These are phyloP conservation scores for Drosophila varians DNA, from an alignment of 1,140 invertebrate genomes.

Conservation along the genomic window DNA sequence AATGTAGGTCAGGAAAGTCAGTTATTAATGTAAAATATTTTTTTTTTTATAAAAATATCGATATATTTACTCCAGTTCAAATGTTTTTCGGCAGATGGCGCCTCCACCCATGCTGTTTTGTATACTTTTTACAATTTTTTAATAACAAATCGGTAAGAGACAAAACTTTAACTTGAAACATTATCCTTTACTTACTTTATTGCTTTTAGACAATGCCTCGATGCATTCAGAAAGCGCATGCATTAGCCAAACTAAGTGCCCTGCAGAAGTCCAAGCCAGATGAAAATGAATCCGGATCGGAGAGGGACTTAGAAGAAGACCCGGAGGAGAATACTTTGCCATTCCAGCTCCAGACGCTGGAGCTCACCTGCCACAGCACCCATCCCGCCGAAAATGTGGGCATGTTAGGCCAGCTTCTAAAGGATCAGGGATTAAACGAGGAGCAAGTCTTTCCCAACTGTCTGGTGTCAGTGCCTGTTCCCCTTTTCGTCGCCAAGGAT, in stretches of 20 bases:
- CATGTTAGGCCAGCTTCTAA: constrained; percentile 2
- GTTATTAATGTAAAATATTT: too few relatives aligned
- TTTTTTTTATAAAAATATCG: too few relatives aligned
- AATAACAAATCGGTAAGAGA: not conserved
- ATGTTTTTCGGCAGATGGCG: not conserved
- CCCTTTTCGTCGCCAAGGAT: constrained; percentile 39
- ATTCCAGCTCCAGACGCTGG: constrained; percentile 1
- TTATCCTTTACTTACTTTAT: not conserved
- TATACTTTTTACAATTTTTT: not conserved
- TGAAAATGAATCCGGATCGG: constrained; percentile 6
- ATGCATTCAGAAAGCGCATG: constrained; percentile 8
- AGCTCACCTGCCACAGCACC: constrained; percentile 21
- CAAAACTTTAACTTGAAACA: not conserved
- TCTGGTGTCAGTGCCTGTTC: constrained; percentile 30
- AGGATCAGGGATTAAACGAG: constrained; percentile 1
- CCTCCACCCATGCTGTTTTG: not conserved
- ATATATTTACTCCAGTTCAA: not conserved
- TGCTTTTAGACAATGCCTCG: constrained; percentile 53
- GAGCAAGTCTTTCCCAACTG: constrained; percentile 38
- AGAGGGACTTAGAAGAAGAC: constrained; percentile 2
- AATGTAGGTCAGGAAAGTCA: too few relatives aligned
- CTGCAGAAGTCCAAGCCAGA: not conserved
- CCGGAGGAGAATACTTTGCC: not conserved
- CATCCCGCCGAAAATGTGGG: constrained; percentile 20
- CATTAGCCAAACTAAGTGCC: constrained; percentile 20